Base-by-base conservation (phyloP, 2,797 vertebrate species). In the Scarus forsteni region DNA sequence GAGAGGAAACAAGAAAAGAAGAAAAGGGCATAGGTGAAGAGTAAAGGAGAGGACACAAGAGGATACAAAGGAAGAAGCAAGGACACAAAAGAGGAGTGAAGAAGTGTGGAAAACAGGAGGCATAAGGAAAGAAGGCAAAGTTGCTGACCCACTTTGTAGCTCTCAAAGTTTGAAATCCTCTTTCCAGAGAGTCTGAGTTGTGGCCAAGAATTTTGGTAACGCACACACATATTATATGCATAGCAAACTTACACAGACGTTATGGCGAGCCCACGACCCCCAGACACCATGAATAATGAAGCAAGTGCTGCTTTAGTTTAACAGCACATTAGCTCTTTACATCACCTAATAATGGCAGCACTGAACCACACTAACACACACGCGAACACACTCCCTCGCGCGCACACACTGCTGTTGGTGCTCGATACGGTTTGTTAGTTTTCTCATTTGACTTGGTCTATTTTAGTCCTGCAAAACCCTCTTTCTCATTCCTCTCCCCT, bases 71-170 rank as follows among this genome's bases (percentile, higher is more conserved):
- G 18, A 11, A 11, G 11, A 11, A 11, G 10, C 5, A 13, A 12
- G 42, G 12, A 13, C 12, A 13, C 11, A 13, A 13, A 13, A 13
- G 42, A 13, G 42, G 2, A 7, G 9, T 45, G 43, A 76, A 73
- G 75, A 42, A 62, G 76, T 2, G 51, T 69, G 46, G 14, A 46
- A 40, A n/a, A 18, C 14, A 10, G 34, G 19, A 58, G 52, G 42
- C 8, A 8, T 45, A 55, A 59, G 52, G 49, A 77, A 71, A 74
- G 40, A 62, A 76, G 58, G 70, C 51, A 79, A 82, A 80, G 83
- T 87, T 89, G 74, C 75, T 92, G 90, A 93, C 91, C 92, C 89
- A 93, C 83, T 92, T 93, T 86, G 36, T 55, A 73, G 66, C 74
- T 89, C 74, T 81, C 64, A 87, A 85, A 87, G 85, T 92, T 93